Evolutionary conservation across 2,113 vertebrate genomes (phyloP), one percentile per base, ranked within the genome.

Genomic region (Nothocercus julius): DNA sequence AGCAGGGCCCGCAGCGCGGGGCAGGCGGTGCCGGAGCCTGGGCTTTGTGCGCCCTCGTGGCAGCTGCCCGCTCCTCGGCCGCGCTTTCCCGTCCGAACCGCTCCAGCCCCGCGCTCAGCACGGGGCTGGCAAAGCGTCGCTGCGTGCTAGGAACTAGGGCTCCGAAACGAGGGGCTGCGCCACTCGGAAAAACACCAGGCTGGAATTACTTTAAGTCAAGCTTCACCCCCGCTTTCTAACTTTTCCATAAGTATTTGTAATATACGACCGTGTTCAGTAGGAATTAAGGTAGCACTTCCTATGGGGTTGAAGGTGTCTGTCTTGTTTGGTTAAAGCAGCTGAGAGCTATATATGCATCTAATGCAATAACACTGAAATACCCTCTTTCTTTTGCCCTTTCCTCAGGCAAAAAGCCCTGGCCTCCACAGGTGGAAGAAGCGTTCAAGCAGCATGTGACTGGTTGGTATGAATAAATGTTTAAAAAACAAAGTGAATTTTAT

Each of bases 361-460:
- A 17, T 4, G 8, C 95, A 90, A 66, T 87, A 91, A 79, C 93
- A 82, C 91, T 95, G 88, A 96, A 85, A 94, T 66, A 56, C 15
- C 87, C 81, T 81, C 93, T 90, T 83, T 32, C 0, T 78, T 93
- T 51, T 93, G n/a, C 58, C 78, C 93, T 91, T 93, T 94, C 87
- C 96, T 54, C 97, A 99, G 99, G 82, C 98, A 99, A 97, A 99
- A 99, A 98, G 99, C 99, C 62, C 96, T 99, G 97, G 99, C 99
- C 82, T 99, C 99, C 4, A 99, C 99, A 0, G 99, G 99, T 62
- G 99, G 99, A 96, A 98, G 98, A 97, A 99, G 99, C 2, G 99
- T 99, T 59, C 99, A 99, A 97, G 99, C 99, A 59, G 99, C 99
- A 77, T 99, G 99, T 97, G 99, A 99, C 98, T 99, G 99, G 99